Evolutionary conservation across 2,797 vertebrate genomes (phyloP), one percentile per base, ranked within the genome.

Genomic region (Semotilus atromaculatus): DNA sequence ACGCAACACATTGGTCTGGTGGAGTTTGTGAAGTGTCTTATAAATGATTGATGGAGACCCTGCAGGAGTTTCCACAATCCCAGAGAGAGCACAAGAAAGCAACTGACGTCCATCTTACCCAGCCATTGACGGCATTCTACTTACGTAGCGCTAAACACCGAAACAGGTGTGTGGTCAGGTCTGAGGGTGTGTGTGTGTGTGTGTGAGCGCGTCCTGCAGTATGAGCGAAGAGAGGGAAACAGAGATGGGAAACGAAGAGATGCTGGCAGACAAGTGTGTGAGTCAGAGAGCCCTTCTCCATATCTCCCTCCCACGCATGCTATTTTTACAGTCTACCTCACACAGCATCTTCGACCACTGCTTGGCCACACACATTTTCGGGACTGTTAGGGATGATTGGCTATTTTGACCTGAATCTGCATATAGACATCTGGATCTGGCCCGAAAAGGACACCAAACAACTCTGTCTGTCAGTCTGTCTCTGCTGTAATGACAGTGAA

Each of bases 221-320:
- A 72, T 21, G 40, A 72, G 29, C 3, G 34, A 82, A 51, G 60
- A 62, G 62, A 83, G 7, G 73, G 43, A 67, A 64, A 74, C n/a
- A 76, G 34, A 80, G 60, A 81, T 67, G 29, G 75, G 79, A 74
- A 60, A 36, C 18, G 78, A 80, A 83, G 48, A 74, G 55, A 83
- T 78, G 72, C 77, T 85, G 55, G 80, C 76, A 85, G 74, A 81
- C 78, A 75, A 80, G 80, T 71, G 68, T 74, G 77, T 88, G 86
- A 89, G 86, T 89, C 88, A 86, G 88, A 88, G 85, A 82, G 87
- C 83, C 76, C 86, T 79, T 88, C 82, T 88, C 85, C 67, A 83
- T 86, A 85, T 85, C 71, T 81, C 80, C 88, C 83, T 86, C 88
- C 88, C 83, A 86, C 88, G 66, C 80, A n/a, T 86, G 86, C 86